Conservation (phyloP, 2,113 vertebrate species). For the Melanocharis versteri region DNA sequence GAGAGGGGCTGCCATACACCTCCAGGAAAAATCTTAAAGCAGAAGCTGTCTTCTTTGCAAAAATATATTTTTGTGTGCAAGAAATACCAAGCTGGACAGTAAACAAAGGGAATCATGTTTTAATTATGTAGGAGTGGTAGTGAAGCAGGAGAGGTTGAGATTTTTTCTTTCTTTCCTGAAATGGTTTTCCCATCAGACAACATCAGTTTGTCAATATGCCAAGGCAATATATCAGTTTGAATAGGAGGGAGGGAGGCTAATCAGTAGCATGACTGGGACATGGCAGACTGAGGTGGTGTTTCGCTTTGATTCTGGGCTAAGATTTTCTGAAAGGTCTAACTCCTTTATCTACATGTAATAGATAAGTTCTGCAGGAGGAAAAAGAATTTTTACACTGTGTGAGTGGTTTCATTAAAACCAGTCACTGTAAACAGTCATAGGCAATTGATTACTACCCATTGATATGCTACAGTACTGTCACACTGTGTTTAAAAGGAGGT, state of each 20-base stretch:
- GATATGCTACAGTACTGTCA: background rate
- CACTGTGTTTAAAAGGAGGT: background rate
- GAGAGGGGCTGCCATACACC: background rate
- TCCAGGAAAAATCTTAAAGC: background rate
- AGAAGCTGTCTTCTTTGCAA: background rate
- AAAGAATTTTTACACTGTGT: background rate
- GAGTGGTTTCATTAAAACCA: background rate
- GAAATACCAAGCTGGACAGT: background rate
- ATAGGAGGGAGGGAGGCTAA: background rate
- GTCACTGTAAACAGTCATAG: background rate
- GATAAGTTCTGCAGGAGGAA: background rate
- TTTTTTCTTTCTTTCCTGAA: background rate
- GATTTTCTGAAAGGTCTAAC: background rate
- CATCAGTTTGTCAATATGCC: background rate
- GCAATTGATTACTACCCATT: background rate
- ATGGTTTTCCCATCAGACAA: background rate
- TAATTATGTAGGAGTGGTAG: background rate
- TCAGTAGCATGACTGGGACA: accelerated
- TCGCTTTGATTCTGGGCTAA: background rate
- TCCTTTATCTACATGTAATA: background rate
- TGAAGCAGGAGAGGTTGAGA: background rate
- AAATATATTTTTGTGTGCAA: background rate
- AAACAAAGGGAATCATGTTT: background rate
- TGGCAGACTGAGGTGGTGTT: background rate
- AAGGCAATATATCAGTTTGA: background rate